phyloP scores from a whole-genome alignment of 1,140 invertebrate species.

The Pogonognathellus flavescens region DNA sequence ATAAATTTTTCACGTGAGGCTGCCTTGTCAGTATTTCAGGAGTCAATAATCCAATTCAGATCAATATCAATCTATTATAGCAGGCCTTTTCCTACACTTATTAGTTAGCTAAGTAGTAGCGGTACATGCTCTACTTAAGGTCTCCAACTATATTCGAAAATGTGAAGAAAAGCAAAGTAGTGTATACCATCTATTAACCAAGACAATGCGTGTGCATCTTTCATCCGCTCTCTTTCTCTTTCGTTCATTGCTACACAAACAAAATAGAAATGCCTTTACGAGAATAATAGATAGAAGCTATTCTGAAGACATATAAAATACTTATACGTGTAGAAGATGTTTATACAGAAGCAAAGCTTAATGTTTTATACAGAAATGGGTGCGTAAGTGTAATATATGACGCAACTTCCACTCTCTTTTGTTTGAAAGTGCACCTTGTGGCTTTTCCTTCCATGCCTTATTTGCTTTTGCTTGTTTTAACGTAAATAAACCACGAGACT shows the following conservation, averaged over 20 bases:
- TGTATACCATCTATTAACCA: not conserved
- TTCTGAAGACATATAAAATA: no score
- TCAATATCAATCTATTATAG: slow-evolving; percentile 24
- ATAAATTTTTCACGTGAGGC: not conserved
- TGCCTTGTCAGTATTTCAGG: not conserved
- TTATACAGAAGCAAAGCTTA: no score
- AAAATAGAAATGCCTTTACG: not conserved
- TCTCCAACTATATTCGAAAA: not conserved
- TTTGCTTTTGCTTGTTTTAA: no score
- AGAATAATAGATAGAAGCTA: no score
- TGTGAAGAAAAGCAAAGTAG: not conserved
- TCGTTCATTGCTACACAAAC: not conserved
- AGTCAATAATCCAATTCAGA: slow-evolving; percentile 10
- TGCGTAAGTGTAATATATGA: no score
- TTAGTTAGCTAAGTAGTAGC: not conserved
- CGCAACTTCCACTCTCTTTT: no score
- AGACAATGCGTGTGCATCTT: not conserved
- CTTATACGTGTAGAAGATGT: no score
- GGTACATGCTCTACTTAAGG: not conserved
- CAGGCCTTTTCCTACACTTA: no score
- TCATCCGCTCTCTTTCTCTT: not conserved
- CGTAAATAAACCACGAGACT: no score
- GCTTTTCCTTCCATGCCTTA: no score
- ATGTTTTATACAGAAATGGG: no score
- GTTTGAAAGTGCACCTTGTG: no score